Conservation (phyloP, 2,888 invertebrate genomes). For the Melangyna quadrimaculata region DNA sequence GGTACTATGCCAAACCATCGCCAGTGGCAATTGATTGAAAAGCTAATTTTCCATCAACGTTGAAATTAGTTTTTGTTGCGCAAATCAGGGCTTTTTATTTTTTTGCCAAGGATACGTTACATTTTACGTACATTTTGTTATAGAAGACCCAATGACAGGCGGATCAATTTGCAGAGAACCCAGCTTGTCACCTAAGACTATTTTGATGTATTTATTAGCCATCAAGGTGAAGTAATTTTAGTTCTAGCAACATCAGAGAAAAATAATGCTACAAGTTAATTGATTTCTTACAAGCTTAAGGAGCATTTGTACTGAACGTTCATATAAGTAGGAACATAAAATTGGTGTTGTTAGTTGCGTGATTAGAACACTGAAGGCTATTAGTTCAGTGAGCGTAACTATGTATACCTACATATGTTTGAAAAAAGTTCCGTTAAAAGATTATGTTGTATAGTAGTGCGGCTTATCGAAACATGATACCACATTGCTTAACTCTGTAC, state of each 20-base stretch:
- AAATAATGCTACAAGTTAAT: not conserved
- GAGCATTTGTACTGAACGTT: not conserved
- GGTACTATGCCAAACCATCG: conserved; percentile 4
- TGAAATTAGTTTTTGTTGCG: conserved; percentile 24
- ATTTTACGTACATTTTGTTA: not conserved
- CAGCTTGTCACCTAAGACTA: conserved; percentile 38
- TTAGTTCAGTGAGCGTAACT: no score
- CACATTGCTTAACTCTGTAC: not conserved
- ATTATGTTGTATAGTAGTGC: not conserved
- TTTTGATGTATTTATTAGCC: conserved; percentile 62
- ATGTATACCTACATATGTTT: not conserved
- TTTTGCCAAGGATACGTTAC: not conserved
- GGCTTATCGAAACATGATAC: not conserved
- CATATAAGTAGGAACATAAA: not conserved
- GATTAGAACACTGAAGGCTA: not conserved
- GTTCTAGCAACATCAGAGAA: not conserved
- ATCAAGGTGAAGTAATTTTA: conserved; percentile 11
- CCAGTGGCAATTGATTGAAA: conserved; percentile 50
- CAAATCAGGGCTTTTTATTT: conserved; percentile 29
- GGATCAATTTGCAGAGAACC: conserved; percentile 15
- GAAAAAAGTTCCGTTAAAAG: not conserved
- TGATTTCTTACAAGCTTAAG: conserved; percentile 27
- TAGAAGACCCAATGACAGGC: not conserved
- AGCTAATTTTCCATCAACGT: conserved; percentile 61
- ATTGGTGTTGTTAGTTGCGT: not conserved